These are phyloP conservation scores for Chorisops tibialis DNA, from an alignment of 2,888 invertebrate species.

Conservation along the genomic window DNA sequence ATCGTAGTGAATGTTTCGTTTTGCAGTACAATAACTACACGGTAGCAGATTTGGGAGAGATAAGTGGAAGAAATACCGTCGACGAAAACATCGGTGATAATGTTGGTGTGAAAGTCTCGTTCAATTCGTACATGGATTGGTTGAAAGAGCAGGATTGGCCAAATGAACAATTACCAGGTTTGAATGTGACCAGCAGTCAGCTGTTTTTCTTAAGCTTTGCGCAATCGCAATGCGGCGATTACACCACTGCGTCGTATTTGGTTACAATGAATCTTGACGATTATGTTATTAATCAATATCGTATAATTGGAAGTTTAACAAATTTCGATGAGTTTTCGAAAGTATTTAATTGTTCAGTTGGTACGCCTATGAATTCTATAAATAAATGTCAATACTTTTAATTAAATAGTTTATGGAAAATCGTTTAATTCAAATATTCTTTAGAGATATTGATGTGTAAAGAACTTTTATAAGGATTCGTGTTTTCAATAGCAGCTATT, in stretches of 20 bases:
- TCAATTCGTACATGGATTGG: not conserved
- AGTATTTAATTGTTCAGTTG: not conserved
- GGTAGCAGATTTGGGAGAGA: not conserved
- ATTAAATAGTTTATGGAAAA: too few relatives aligned
- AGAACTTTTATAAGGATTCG: too few relatives aligned
- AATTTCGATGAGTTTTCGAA: not conserved
- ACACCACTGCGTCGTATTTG: not conserved
- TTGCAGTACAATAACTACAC: too few relatives aligned
- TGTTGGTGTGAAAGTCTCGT: not conserved
- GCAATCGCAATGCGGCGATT: conserved; percentile 1
- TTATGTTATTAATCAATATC: not conserved
- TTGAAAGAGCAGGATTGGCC: not conserved
- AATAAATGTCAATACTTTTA: too few relatives aligned
- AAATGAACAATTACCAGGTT: not conserved
- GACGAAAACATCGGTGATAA: not conserved
- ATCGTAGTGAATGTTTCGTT: too few relatives aligned
- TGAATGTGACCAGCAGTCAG: not conserved
- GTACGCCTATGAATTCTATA: too few relatives aligned
- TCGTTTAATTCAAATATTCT: too few relatives aligned
- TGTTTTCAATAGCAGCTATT: too few relatives aligned
- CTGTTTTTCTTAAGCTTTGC: conserved; percentile 3
- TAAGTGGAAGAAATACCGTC: not conserved
- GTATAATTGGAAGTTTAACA: not conserved
- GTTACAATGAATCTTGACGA: not conserved
- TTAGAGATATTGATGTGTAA: too few relatives aligned